These are phyloP conservation scores for Rhynchotus rufescens DNA, from an alignment of 2,797 vertebrate genomes.

Conservation along the genomic window DNA sequence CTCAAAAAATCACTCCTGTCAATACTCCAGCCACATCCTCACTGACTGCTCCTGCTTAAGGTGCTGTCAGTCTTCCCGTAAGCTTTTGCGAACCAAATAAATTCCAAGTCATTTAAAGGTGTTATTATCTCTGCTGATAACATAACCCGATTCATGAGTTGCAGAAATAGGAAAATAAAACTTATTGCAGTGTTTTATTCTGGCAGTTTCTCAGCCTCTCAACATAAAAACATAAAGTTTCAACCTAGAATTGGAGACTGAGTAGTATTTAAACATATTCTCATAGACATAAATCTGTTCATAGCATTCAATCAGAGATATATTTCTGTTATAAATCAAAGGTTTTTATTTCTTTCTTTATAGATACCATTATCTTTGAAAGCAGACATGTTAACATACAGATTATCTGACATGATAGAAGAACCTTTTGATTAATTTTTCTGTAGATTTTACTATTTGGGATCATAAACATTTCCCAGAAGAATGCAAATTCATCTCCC, in stretches of 20 bases:
- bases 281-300: not conserved
- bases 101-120: conserved; percentile 67
- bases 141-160: not conserved
- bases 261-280: not conserved
- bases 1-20: conserved; percentile 75
- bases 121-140: conserved; percentile 70
- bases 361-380: conserved; percentile 5
- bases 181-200: conserved; percentile 48
- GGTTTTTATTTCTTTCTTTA: not conserved
- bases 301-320: not conserved
- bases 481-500: conserved; percentile 12
- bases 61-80: conserved; percentile 70
- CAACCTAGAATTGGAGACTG: not conserved
- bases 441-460: not conserved
- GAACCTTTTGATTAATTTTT: conserved; percentile 11
- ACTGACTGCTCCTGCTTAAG: conserved; percentile 70
- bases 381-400: not conserved
- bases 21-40: conserved; percentile 67
- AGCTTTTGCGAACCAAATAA: conserved; percentile 70
- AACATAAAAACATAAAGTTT: not conserved
- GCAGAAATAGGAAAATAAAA: conserved; percentile 64
- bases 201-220: conserved; percentile 8
- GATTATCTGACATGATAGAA: not conserved
- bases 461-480: not conserved
- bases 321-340: not conserved